Evolutionary conservation across 2,797 vertebrate genomes (phyloP).

Genomic region (Florisuga fusca): DNA sequence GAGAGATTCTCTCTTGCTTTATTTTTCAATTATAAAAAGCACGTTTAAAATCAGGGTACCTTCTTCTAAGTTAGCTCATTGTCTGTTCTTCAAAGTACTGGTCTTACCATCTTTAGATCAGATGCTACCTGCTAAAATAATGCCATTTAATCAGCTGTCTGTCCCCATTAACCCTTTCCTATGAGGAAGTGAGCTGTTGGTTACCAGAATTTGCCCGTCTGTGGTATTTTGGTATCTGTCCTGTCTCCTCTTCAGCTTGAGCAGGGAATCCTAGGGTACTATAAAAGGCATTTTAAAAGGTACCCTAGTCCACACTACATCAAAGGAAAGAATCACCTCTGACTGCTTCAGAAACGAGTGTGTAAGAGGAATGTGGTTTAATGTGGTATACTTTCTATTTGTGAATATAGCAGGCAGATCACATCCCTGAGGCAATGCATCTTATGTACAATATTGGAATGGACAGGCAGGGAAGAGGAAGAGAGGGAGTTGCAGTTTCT

Average conservation of each 20-base stretch:
- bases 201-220: background rate
- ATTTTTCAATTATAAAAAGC: background rate
- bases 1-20: background rate
- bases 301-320: background rate
- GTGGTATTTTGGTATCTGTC: background rate
- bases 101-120: background rate
- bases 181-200: background rate
- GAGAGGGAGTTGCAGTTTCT: background rate
- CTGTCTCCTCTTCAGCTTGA: background rate
- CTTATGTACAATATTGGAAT: rapidly evolving
- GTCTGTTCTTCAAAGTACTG: background rate
- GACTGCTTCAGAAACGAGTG: background rate
- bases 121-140: background rate
- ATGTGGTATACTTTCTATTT: background rate
- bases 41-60: background rate
- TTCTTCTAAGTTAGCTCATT: background rate
- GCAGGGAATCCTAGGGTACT: background rate
- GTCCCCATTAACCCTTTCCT: background rate
- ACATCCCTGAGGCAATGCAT: background rate
- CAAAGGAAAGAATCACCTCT: background rate
- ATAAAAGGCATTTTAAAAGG: background rate
- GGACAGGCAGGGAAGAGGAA: background rate
- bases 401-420: background rate
- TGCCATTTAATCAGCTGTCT: background rate
- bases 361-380: background rate